Evolutionary conservation across 2,888 invertebrate genomes (phyloP).

Genomic region (Marasmarcha lunaedactyla): DNA sequence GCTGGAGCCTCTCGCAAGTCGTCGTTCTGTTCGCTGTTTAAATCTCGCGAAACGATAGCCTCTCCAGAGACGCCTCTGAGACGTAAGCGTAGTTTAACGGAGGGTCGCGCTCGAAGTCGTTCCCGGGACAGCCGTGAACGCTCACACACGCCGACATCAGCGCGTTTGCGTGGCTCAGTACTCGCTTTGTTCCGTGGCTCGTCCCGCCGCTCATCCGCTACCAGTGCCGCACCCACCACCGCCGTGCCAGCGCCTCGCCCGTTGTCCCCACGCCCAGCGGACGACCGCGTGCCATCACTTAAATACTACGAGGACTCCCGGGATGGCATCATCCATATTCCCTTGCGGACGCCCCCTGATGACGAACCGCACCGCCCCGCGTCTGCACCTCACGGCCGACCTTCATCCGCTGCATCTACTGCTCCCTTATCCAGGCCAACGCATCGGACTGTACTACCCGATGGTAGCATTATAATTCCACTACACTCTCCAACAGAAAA

Average conservation of each 20-base stretch:
- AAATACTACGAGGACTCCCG: conserved; percentile 75
- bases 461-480: conserved; percentile 71
- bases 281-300: conserved; percentile 28
- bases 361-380: conserved; percentile 40
- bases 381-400: background rate
- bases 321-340: conserved; percentile 78
- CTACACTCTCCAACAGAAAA: conserved; percentile 59
- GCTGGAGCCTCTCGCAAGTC: conserved; percentile 79
- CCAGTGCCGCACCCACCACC: conserved; percentile 30
- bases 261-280: conserved; percentile 19
- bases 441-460: conserved; percentile 54
- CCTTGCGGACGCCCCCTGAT: conserved; percentile 80
- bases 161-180: conserved; percentile 74
- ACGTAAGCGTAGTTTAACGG: conserved; percentile 50
- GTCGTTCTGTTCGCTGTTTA: conserved; percentile 84
- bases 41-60: conserved; percentile 75
- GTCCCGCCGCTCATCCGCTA: conserved; percentile 32
- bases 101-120: conserved; percentile 73
- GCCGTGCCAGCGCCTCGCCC: conserved; percentile 30
- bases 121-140: conserved; percentile 76
- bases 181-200: conserved; percentile 76
- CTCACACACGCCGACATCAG: conserved; percentile 68
- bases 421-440: conserved; percentile 36
- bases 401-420: conserved; percentile 17
- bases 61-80: conserved; percentile 73